Conservation (phyloP, 1,140 invertebrate species). For the Steinernema feltiae region DNA sequence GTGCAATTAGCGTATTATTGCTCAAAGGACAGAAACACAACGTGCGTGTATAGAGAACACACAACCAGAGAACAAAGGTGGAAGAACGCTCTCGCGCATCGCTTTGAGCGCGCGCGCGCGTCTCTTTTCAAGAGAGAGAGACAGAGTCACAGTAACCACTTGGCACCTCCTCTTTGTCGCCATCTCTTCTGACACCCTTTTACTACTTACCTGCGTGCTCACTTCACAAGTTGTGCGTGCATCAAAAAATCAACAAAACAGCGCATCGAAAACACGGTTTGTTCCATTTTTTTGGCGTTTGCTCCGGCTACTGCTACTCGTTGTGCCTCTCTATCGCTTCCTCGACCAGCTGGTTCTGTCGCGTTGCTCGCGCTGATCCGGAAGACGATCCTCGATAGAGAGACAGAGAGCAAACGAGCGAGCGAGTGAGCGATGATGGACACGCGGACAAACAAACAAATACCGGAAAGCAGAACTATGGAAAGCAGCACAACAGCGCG, state of each 20-base stretch:
- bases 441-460: background rate
- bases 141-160: conserved; percentile 12
- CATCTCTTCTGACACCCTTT: conserved; percentile 11
- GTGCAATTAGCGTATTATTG: conserved; percentile 18
- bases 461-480: background rate
- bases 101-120: no score
- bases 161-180: background rate
- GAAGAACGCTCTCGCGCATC: background rate
- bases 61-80: background rate
- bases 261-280: background rate
- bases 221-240: background rate
- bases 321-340: background rate
- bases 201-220: background rate
- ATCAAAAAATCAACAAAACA: background rate
- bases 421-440: background rate
- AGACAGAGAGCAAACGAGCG: background rate
- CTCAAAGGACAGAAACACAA: conserved; percentile 8
- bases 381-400: background rate
- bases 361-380: conserved; percentile 9
- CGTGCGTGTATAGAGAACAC: background rate
- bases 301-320: background rate
- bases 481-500: background rate
- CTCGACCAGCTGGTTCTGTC: conserved; percentile 7
- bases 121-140: background rate
- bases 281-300: background rate